phyloP scores from a whole-genome alignment of 1,140 invertebrate species.

The Saccostrea glomerata region DNA sequence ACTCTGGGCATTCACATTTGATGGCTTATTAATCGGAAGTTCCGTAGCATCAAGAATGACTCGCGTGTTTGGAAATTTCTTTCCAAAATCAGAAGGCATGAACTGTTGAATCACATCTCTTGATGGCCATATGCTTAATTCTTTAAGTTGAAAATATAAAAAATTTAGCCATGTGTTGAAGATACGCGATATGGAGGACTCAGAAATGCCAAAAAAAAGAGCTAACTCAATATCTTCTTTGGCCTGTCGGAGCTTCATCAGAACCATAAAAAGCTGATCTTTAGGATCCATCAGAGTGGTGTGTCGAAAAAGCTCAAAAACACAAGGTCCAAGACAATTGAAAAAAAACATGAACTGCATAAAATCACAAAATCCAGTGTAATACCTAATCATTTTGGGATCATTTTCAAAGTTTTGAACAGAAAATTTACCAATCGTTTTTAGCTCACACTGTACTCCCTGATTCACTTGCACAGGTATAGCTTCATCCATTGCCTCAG shows the following conservation, averaged over 20 bases:
- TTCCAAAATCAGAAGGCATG: background rate
- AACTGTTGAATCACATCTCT: no score
- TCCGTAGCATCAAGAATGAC: background rate
- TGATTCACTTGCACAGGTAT: background rate
- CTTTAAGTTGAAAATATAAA: slow-evolving; percentile 56
- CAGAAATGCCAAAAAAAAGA: slow-evolving; percentile 40
- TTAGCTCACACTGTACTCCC: background rate
- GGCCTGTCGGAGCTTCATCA: slow-evolving; percentile 55
- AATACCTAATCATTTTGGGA: background rate
- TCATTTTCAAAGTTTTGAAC: slow-evolving; percentile 22
- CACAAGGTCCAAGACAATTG: slow-evolving; percentile 3
- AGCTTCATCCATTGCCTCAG: background rate
- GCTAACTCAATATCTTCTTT: slow-evolving; percentile 45
- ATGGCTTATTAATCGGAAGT: slow-evolving; percentile 39
- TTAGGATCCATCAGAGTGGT: slow-evolving; percentile 23
- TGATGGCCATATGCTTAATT: slow-evolving; percentile 55
- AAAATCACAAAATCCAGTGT: slow-evolving; percentile 38
- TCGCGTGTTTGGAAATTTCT: background rate
- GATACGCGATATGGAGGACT: slow-evolving; percentile 22
- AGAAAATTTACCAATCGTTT: slow-evolving; percentile 15
- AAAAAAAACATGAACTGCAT: slow-evolving; percentile 55
- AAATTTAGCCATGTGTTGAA: slow-evolving; percentile 45
- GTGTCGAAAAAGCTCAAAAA: background rate
- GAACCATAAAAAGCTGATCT: slow-evolving; percentile 51
- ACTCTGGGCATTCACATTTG: background rate